These are phyloP conservation scores for Stegastes partitus DNA, from an alignment of 2,113 vertebrate genomes.

Conservation along the genomic window DNA sequence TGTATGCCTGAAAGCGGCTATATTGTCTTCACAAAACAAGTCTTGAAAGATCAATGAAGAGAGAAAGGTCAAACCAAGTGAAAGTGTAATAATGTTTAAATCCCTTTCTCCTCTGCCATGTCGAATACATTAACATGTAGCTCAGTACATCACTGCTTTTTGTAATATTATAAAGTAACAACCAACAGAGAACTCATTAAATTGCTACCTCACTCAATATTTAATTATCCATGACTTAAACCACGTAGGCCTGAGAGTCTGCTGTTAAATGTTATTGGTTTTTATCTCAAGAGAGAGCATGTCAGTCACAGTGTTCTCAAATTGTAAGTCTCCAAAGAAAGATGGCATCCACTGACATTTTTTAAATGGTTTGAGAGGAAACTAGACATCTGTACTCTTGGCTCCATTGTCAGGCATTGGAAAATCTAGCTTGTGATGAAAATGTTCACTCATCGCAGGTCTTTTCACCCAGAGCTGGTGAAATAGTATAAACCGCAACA, in stretches of 20 bases:
- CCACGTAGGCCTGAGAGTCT: background rate
- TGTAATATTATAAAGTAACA: background rate
- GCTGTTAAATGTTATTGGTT: background rate
- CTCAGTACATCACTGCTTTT: background rate
- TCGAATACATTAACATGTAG: background rate
- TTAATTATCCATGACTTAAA: background rate
- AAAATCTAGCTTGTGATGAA: no score
- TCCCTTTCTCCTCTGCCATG: background rate
- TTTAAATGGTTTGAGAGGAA: no score
- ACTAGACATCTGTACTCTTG: no score
- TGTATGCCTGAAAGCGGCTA: background rate
- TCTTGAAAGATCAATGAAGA: constrained; percentile 1
- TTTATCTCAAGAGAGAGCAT: background rate
- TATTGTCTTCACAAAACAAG: background rate
- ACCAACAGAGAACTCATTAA: background rate
- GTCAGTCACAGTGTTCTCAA: background rate
- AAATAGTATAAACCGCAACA: no score
- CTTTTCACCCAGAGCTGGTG: no score
- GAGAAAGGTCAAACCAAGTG: constrained; percentile 3
- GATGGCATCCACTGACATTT: no score
- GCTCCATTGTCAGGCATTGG: no score
- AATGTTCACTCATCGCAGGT: no score
- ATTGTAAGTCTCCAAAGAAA: no score
- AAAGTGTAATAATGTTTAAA: background rate
- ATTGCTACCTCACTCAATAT: background rate